A percentile compares a stretch with the other conserved stretches of the same genome.
Evolutionary conservation across 2,888 invertebrate genomes (phyloP).

Genomic region (Tineola bisselliella): DNA sequence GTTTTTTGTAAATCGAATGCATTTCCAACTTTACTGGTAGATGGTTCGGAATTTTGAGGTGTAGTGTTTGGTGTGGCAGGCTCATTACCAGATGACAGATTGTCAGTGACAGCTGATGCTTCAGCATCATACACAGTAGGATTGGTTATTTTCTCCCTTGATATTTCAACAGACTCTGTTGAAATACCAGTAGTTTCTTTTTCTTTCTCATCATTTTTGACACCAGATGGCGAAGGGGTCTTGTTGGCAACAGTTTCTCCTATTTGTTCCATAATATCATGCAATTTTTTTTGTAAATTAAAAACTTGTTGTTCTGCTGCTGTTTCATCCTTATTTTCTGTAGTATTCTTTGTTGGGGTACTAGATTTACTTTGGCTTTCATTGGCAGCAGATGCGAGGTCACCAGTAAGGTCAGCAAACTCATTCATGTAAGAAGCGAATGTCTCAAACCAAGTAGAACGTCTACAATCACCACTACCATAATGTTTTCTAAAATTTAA

Average conservation of each 20-base stretch:
- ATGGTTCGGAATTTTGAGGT: not conserved
- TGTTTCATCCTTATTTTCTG: not conserved
- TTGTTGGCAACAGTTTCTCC: too few relatives aligned
- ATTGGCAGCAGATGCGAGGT: constrained; percentile 24
- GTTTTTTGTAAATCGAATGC: not conserved
- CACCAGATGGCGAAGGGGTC: too few relatives aligned
- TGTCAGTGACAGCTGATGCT: constrained; percentile 11
- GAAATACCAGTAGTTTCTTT: constrained; percentile 10
- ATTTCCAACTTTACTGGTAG: not conserved
- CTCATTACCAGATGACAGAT: constrained; percentile 12
- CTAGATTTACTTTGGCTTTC: constrained; percentile 18
- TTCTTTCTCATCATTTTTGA: constrained; percentile 18
- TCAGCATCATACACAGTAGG: not conserved
- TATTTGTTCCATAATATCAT: too few relatives aligned
- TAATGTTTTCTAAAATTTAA: not conserved
- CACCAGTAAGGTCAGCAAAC: constrained; percentile 60
- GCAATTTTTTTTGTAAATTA: too few relatives aligned
- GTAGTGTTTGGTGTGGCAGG: not conserved
- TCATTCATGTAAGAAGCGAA: constrained; percentile 62
- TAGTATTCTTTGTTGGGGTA: not conserved
- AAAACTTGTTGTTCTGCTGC: too few relatives aligned
- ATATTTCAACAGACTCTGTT: constrained; percentile 16
- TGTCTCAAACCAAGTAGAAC: constrained; percentile 47
- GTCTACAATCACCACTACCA: not conserved
- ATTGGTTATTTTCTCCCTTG: not conserved